Evolutionary conservation across 2,113 vertebrate species (phyloP), one percentile per base, ranked within the genome.

Genomic region (Anoplopoma fimbria): DNA sequence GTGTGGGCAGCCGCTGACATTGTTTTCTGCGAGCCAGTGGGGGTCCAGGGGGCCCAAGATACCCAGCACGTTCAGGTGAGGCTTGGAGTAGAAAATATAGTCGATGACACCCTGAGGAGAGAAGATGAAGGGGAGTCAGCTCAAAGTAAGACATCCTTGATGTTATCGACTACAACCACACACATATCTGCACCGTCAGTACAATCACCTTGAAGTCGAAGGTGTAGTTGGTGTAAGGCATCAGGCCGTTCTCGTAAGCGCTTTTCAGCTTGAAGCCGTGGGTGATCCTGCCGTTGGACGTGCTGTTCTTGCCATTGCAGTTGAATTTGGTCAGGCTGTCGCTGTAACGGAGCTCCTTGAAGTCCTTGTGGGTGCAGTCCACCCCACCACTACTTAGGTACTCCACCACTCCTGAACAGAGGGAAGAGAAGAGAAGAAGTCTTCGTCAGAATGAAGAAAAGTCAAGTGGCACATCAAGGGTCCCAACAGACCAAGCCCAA

Each of bases 181-280:
- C 1, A 49, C 13, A 53, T 12, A 31, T 1, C 21, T 0, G 4
- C 4, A 3, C 9, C 0, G 9, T 21, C 17, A 14, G 27, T 27
- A 1, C 1, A 17, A 83, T 82, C 83, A 99, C 98, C 97, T 98
- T 99, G 93, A 99, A 99, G 90, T 99, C 98, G 65, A 96, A 98
- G 19, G 98, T 99, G 87, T 99, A 99, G 95, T 99, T 99, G 58
- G 98, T 99, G 51, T 98, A 99, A 97, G 98, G 97, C 98, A 99
- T 99, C 93, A 99, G 95, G 95, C 97, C 97, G 62, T 97, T 96
- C 94, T 99, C 97, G 70, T 99, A 99, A 94, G 98, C 97, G 95
- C 96, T 99, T 97, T 99, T 97, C 84, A 99, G 96, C 95, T 97
- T 98, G 96, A 99, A 99, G 94, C 97, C 97, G 51, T 99, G 98